phyloP scores from a whole-genome alignment of 1,140 invertebrate species.

The Medauroidea extradentata region DNA sequence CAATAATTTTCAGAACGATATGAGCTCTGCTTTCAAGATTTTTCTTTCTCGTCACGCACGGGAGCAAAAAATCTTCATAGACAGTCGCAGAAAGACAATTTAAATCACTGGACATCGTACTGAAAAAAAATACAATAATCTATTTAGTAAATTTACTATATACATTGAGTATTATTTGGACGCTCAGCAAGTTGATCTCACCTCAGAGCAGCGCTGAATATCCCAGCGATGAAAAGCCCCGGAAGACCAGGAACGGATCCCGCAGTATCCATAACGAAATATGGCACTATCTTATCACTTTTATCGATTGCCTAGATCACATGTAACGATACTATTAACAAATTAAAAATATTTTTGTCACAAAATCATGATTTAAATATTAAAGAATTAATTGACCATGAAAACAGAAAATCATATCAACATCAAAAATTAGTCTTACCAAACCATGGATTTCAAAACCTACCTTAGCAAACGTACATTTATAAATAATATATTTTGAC shows the following conservation, averaged over 20 bases:
- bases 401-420: background rate
- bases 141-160: background rate
- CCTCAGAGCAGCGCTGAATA: conserved; percentile 13
- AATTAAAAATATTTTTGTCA: background rate
- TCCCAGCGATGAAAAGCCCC: conserved; percentile 4
- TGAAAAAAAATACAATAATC: conserved; percentile 29
- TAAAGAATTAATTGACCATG: too few relatives aligned
- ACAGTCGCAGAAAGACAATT: conserved; percentile 48
- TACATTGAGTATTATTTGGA: background rate
- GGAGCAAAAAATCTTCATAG: too few relatives aligned
- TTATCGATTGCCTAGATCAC: conserved; percentile 4
- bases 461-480: background rate
- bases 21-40: too few relatives aligned
- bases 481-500: background rate
- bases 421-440: background rate
- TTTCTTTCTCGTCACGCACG: too few relatives aligned
- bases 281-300: conserved; percentile 58
- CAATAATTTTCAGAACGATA: conserved; percentile 38
- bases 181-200: background rate
- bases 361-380: background rate
- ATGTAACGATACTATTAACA: background rate
- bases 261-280: conserved; percentile 10
- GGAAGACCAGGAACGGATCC: conserved; percentile 6
- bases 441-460: background rate
- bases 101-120: conserved; percentile 59